These are phyloP conservation scores for Sipha flava DNA, from an alignment of 1,140 invertebrate species.

Conservation along the genomic window DNA sequence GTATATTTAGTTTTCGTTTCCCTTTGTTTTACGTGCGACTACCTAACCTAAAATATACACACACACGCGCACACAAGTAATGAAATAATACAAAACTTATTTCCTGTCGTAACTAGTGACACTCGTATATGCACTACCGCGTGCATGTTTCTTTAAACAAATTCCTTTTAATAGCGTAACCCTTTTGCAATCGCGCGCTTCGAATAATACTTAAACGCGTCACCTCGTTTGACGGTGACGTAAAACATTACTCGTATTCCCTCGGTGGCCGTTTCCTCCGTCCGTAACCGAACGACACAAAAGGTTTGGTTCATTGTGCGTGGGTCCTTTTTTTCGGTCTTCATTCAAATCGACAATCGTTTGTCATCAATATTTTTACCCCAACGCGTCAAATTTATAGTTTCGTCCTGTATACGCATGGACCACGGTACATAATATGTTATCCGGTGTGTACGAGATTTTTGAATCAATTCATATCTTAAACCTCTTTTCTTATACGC, in stretches of 20 bases:
- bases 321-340: background rate
- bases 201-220: background rate
- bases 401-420: too few species aligned
- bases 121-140: background rate
- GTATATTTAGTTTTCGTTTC: too few species aligned
- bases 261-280: background rate
- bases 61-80: too few species aligned
- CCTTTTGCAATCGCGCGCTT: background rate
- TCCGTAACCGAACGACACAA: background rate
- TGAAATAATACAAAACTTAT: background rate
- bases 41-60: too few species aligned
- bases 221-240: background rate
- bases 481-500: too few species aligned
- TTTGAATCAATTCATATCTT: too few species aligned
- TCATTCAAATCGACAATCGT: background rate
- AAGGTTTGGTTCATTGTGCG: background rate
- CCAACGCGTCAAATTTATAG: background rate
- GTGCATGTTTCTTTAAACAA: background rate
- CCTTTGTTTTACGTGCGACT: too few species aligned
- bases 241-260: background rate
- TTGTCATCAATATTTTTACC: background rate
- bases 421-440: too few species aligned
- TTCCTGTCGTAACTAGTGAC: background rate
- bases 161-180: background rate
- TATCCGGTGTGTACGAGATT: too few species aligned